Evolutionary conservation across 2,113 vertebrate species (phyloP).

Genomic region (Lanius collurio): DNA sequence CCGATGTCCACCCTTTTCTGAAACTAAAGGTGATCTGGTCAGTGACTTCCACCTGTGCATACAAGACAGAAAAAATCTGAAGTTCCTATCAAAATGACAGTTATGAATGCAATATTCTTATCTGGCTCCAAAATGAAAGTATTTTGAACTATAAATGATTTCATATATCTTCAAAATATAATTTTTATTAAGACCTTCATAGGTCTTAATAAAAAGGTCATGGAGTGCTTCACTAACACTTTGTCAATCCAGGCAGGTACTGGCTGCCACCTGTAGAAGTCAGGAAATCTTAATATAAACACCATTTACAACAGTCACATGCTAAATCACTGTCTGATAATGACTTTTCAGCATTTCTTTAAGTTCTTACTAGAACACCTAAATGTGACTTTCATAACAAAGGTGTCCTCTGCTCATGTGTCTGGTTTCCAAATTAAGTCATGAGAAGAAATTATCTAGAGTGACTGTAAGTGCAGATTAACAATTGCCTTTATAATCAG

Average conservation of each 20-base stretch:
- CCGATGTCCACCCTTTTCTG: conserved; percentile 3
- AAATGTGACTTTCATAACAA: not conserved
- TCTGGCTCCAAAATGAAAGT: not conserved
- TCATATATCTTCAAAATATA: not conserved
- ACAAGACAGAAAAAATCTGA: not conserved
- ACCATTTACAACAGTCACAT: not conserved
- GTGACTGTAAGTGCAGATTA: not conserved
- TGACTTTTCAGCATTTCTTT: not conserved
- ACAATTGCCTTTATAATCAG: not conserved
- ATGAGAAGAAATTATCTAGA: not conserved
- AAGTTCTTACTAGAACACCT: not conserved
- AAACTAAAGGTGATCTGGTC: conserved; percentile 33
- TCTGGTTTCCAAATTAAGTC: not conserved
- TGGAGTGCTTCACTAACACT: not conserved
- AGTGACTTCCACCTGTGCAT: conserved; percentile 56
- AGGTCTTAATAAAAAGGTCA: not conserved
- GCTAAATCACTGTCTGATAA: not conserved
- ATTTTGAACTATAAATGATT: not conserved
- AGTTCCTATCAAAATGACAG: not conserved
- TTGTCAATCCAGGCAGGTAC: not conserved
- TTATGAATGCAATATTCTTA: not conserved
- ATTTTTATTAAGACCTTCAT: not conserved
- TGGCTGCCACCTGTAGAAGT: not conserved
- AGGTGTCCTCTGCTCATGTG: not conserved
- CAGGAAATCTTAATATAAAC: not conserved